Evolutionary conservation across 2,888 invertebrate genomes (phyloP), one percentile per base, ranked within the genome.

Genomic region (Luperina nickerlii): DNA sequence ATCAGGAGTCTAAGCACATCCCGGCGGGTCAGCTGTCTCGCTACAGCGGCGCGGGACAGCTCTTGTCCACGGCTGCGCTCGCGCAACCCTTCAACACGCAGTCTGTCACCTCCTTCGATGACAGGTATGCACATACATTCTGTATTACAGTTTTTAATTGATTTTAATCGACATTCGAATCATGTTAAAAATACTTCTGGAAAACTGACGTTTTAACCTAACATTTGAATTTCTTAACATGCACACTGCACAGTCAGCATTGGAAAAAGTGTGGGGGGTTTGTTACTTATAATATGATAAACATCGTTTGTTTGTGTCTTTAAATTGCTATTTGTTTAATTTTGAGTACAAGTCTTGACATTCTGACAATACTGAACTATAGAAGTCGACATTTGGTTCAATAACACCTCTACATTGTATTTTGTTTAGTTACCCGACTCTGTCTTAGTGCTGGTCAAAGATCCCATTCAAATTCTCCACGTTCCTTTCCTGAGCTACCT

Each of bases 41-140:
- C 20, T 93, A 93, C 89, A 86, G 82, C 74, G 93, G 89, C 83
- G 94, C 92, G 27, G 93, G 92, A 0, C 86, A 92, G 81, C 92
- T 94, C 20, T 88, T 91, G 42, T 83, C 88, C 48, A 57, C 84
- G 45, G 67, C 85, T 54, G 84, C 81, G 66, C 68, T 82, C 57
- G 78, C 83, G 48, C 86, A 48, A 62, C 83, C 81, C 3, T 72
- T 77, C 76, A 86, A 51, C 60, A 27, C 79, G 48, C 84, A 87
- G 11, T 82, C 89, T 0, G 77, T 63, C 57, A 54, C 82, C 8
- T 84, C 84, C 2, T 78, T 88, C 27, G 90, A 90, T 18, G 90
- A 89, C 70, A 87, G 87, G 74, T 75, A 74, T 74, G 75, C 74
- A 51, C 51, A n/a, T 20, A 51, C 38, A 42, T 20, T 74, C 18